A percentile compares a stretch with the other conserved stretches of the same genome.
Conservation (phyloP, 2,113 vertebrate genomes). For the Osmerus eperlanus region DNA sequence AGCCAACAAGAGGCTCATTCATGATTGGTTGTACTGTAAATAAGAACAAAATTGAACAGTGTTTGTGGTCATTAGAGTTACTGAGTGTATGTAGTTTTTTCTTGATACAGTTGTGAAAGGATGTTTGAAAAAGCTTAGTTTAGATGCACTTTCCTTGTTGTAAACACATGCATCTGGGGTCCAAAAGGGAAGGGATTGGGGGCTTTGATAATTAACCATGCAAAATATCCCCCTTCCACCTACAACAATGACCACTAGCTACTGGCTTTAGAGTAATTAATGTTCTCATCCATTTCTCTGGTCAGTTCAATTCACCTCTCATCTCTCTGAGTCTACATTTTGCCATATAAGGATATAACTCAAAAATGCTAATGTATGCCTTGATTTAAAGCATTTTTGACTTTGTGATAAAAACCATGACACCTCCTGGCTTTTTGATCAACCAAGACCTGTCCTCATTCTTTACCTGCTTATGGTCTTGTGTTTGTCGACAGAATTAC, state of each 20-base stretch:
- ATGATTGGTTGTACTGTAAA: conserved; percentile 17
- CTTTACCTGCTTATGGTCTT: conserved; percentile 32
- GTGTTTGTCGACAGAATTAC: conserved; percentile 58
- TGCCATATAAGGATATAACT: conserved; percentile 34
- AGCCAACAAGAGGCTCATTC: conserved; percentile 7
- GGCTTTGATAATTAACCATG: conserved; percentile 52
- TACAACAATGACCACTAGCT: conserved; percentile 48
- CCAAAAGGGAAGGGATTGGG: conserved; percentile 41
- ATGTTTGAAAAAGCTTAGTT: background rate
- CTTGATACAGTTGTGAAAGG: background rate
- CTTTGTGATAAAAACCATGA: conserved; percentile 39
- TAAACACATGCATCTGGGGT: conserved; percentile 28
- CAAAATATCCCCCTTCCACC: conserved; percentile 54
- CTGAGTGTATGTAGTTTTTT: background rate
- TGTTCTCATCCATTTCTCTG: conserved; percentile 44
- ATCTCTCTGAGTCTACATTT: conserved; percentile 13
- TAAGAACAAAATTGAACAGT: background rate
- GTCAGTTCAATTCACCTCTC: conserved; percentile 33
- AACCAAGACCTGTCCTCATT: conserved; percentile 34
- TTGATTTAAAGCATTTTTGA: conserved; percentile 59
- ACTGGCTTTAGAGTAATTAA: conserved; percentile 44
- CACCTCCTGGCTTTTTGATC: conserved; percentile 33
- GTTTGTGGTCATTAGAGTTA: conserved; percentile 1
- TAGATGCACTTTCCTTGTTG: background rate
- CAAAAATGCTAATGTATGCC: conserved; percentile 51